Conservation (phyloP, 2,888 invertebrate genomes). For the Glyphotaelius pellucidus region DNA sequence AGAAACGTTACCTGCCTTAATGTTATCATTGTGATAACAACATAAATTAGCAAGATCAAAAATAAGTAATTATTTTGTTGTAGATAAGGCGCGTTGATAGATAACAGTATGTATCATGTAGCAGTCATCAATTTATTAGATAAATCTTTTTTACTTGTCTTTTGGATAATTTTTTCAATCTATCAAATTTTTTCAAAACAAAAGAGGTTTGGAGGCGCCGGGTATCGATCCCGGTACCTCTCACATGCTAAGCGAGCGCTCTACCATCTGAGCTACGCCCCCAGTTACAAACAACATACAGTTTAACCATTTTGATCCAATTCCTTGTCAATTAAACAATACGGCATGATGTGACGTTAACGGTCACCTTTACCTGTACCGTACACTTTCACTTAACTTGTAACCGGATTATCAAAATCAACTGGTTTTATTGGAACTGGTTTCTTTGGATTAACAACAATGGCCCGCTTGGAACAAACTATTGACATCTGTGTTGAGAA, state of each 20-base stretch:
- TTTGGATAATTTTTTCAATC: background rate
- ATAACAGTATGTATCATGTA: too few species aligned
- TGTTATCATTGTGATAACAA: too few species aligned
- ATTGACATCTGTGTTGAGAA: background rate
- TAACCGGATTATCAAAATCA: background rate
- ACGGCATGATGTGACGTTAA: background rate
- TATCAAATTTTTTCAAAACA: background rate
- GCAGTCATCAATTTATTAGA: background rate
- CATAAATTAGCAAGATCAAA: too few species aligned
- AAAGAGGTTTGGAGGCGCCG: constrained; percentile 74
- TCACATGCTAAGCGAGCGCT: constrained; percentile 79
- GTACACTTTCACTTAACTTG: background rate
- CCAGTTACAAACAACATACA: constrained; percentile 67
- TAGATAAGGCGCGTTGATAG: too few species aligned
- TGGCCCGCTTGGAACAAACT: background rate
- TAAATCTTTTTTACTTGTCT: background rate
- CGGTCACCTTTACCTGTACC: background rate
- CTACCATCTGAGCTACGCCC: constrained; percentile 79
- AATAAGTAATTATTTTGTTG: too few species aligned
- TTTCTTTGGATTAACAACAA: background rate
- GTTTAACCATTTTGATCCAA: background rate
- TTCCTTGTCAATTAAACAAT: background rate
- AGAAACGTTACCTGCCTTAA: too few species aligned
- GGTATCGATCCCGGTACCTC: constrained; percentile 79
- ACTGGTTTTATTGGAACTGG: background rate